Evolutionary conservation across 92 coral and sea anemone species (phyloP), one percentile per base, ranked within the genome.

Genomic region (Pocillopora grandis): DNA sequence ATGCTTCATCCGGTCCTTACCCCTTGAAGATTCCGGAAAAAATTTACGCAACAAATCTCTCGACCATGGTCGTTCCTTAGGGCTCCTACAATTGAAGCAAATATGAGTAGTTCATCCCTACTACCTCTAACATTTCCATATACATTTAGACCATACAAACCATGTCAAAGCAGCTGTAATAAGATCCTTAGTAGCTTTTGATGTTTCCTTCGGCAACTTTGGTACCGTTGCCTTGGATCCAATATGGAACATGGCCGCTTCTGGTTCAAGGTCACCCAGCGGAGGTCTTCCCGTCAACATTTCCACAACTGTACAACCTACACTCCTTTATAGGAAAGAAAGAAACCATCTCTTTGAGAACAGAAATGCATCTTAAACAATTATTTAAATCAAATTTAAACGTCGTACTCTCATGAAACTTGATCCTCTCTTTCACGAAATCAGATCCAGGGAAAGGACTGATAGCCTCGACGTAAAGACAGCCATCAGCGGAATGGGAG

Each of bases 231-330:
- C 42, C 57, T 75, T 6, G 1, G 65, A 21, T 2, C 79, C 79
- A 59, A 76, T 31, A 42, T 57, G 10, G 1, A 76, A 76, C 14
- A 76, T 76, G 56, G 79, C 79, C 17, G 79, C 79, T 12, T 20
- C n/a, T 76, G 79, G 67, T 2, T 57, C 79, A 0, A 76, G 21
- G 20, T 76, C 5, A 59, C 27, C 66, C 23, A 58, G 12, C 58
- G 79, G 66, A 2, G 79, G 67, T 0, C 33, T 16, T 59, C 79
- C 79, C 16, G 67, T 76, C 27, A 76, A 16, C 79, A 76, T 76
- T 76, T 76, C 79, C 13, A 76, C 79, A 12, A 76, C 79, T 12
- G 79, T 76, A 52, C 79, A 76, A 13, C 79, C 79, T 0, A 76
- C 66, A 58, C 79, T 76, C 79, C 66, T 76, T 31, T 31, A 67